A percentile compares a stretch with the other conserved stretches of the same genome.
Evolutionary conservation across 2,888 invertebrate genomes (phyloP).

Genomic region (Balanococcus diminutus): DNA sequence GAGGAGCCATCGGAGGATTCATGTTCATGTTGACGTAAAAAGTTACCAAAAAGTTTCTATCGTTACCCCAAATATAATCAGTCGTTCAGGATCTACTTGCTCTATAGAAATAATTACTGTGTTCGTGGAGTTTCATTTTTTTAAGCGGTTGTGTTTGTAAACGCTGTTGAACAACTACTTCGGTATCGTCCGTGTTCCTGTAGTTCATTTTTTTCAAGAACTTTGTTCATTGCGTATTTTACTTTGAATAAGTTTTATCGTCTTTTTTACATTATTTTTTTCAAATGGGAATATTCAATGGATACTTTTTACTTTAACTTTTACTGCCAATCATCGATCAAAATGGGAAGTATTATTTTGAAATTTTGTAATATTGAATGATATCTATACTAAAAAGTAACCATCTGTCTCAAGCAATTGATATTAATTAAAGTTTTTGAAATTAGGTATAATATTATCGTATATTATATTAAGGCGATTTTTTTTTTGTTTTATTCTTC

Average conservation of each 20-base stretch:
- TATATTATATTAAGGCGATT: not conserved
- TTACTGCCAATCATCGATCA: not conserved
- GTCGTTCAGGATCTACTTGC: not conserved
- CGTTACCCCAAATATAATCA: conserved; percentile 1
- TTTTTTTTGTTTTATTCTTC: not conserved
- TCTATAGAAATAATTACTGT: not conserved
- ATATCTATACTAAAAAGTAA: not conserved
- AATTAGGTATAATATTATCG: not conserved
- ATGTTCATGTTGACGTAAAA: conserved; percentile 59
- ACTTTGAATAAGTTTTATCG: not conserved
- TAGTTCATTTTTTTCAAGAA: not conserved
- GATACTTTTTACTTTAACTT: not conserved
- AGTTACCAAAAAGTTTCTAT: not conserved
- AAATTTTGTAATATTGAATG: not conserved
- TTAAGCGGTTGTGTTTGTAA: not conserved
- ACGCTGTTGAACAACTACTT: not conserved
- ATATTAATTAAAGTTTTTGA: not conserved
- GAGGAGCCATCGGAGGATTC: conserved; percentile 60
- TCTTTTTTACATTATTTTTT: not conserved
- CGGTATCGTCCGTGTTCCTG: not conserved
- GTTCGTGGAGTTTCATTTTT: not conserved
- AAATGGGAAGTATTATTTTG: not conserved
- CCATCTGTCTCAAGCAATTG: not conserved
- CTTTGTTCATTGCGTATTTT: not conserved
- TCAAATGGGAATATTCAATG: not conserved